Evolutionary conservation across 2,113 vertebrate species (phyloP), one percentile per base, ranked within the genome.

Genomic region (Psephotus haematonotus): DNA sequence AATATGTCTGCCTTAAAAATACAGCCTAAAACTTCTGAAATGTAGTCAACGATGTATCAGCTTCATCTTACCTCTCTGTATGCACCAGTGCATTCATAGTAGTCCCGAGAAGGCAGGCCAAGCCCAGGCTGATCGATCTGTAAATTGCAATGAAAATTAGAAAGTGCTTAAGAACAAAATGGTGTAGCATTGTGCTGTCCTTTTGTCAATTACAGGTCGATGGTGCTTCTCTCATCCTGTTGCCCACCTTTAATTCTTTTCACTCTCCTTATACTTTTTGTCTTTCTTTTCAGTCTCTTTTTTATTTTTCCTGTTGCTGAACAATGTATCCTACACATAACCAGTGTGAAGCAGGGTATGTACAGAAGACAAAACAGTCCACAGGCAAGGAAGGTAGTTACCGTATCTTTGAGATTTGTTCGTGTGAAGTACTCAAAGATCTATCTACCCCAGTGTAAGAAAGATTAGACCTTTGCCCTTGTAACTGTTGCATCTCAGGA

Each of bases 81-180:
- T 7, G 98, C 97, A 33, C 98, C 99, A 15, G 97, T 98, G 95
- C 99, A 99, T 25, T 97, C 96, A 7, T 99, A 99, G 97, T 99
- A 99, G 97, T 99, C 99, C 92, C 98, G 98, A 91, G 99, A 99
- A 93, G 99, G 98, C 41, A 99, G 98, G 80, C 99, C 99, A 41
- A 99, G 98, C 68, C 97, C 98, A 35, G 98, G 98, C 78, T 99
- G 99, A 88, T 99, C 99, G 80, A 99, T 98, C 99, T 99, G 83
- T 22, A 57, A 96, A 94, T 52, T 23, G 39, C 86, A 69, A 75
- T 12, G 87, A 60, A 62, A 88, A 64, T 22, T 7, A 14, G 50
- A 64, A 81, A 50, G 64, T n/a, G 84, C 24, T 28, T 24, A 15
- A 55, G 79, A 31, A 90, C 6, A 65, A 60, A 55, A 23, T 28